phyloP scores from a whole-genome alignment of 2,113 vertebrate genomes.

The Columbina picui region DNA sequence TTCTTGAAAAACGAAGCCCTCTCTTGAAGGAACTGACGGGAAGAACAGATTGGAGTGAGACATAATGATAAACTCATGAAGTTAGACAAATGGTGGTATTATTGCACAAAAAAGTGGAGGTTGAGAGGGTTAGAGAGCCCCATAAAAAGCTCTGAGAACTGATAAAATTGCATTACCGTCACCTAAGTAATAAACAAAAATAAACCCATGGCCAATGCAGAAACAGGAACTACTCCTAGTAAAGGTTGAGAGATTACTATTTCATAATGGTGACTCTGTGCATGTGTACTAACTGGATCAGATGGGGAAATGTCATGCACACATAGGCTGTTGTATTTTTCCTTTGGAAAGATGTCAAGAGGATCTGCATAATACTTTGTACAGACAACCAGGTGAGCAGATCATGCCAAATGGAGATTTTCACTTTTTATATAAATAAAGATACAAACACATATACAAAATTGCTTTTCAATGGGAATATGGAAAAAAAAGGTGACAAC shows the following conservation, averaged over 20 bases:
- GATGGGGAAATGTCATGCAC: neutral
- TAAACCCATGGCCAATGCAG: neutral
- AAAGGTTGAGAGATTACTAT: constrained; percentile 6
- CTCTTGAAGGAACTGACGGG: neutral
- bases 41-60: neutral
- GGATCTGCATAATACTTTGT: neutral
- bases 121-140: neutral
- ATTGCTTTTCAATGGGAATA: neutral
- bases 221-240: neutral
- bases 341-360: constrained; percentile 8
- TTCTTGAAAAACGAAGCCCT: neutral
- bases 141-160: neutral
- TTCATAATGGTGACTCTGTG: neutral
- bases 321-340: neutral
- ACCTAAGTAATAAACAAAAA: neutral
- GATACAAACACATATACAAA: neutral
- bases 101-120: neutral
- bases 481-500: too few species aligned
- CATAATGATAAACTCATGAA: rapidly evolving
- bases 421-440: neutral
- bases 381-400: neutral
- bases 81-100: neutral
- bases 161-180: neutral
- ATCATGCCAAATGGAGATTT: neutral
- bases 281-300: neutral